Percentiles rank a stretch among this genome's conserved stretches.
Conservation (phyloP, 2,113 vertebrate genomes). For the Neodon shergylaensis region DNA sequence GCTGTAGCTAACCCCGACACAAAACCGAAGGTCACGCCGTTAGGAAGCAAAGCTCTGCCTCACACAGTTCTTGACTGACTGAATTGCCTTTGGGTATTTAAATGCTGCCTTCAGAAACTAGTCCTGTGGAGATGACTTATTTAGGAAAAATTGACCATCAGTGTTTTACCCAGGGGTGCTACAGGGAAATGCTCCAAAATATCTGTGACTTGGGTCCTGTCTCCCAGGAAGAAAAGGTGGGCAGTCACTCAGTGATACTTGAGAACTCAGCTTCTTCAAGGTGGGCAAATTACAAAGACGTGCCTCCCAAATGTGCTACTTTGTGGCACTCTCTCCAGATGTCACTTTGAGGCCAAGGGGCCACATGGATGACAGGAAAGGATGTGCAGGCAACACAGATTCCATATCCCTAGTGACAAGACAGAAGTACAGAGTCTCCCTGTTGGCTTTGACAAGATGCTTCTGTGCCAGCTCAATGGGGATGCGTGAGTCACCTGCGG, state of each 20-base stretch:
- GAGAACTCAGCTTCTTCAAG: neutral
- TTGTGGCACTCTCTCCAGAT: neutral
- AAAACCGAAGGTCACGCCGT: neutral
- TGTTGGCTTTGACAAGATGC: neutral
- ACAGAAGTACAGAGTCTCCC: neutral
- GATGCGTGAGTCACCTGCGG: neutral
- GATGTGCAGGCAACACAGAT: neutral
- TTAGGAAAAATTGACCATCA: neutral
- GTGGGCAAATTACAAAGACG: neutral
- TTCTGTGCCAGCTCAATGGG: neutral
- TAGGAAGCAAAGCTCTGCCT: conserved; percentile 45
- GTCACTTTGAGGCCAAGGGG: neutral
- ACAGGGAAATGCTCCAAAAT: neutral
- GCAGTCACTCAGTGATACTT: neutral
- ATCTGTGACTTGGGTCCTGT: neutral
- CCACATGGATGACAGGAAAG: neutral
- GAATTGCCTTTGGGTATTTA: neutral
- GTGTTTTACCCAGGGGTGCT: neutral
- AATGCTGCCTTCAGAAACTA: conserved; percentile 32
- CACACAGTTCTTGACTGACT: neutral
- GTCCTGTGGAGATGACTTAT: neutral
- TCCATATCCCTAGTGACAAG: neutral
- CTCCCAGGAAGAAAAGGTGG: neutral
- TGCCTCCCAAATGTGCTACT: neutral
- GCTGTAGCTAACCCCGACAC: neutral